These are phyloP conservation scores for Chloroceryle aenea DNA, from an alignment of 2,113 vertebrate genomes.

Conservation along the genomic window DNA sequence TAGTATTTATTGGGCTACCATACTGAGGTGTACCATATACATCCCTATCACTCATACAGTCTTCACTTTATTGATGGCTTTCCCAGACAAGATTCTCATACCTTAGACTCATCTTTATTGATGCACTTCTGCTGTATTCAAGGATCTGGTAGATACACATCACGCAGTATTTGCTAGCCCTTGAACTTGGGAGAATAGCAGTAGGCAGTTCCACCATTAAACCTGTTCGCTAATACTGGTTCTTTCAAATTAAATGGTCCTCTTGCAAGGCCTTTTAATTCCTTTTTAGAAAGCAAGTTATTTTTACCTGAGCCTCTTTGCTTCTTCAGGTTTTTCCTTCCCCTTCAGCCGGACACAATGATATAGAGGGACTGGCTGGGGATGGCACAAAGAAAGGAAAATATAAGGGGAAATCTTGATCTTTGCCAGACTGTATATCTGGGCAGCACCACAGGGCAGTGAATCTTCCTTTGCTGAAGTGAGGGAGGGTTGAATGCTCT, in stretches of 20 bases:
- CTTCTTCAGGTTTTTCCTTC: accelerated
- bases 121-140: not conserved
- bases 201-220: not conserved
- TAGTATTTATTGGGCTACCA: not conserved
- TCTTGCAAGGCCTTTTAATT: not conserved
- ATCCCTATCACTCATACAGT: not conserved
- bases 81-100: not conserved
- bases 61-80: not conserved
- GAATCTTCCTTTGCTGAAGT: accelerated
- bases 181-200: not conserved
- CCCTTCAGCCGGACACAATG: not conserved
- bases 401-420: not conserved
- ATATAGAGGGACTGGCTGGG: accelerated
- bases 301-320: not conserved
- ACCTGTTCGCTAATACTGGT: not conserved
- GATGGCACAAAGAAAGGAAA: not conserved
- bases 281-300: too few relatives aligned
- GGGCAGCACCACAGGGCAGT: accelerated
- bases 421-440: not conserved
- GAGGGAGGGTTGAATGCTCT: not conserved
- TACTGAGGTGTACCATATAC: accelerated
- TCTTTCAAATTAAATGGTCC: not conserved
- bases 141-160: not conserved
- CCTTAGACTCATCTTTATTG: not conserved
- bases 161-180: not conserved